Evolutionary conservation across 2,888 invertebrate species (phyloP), one percentile per base, ranked within the genome.

Genomic region (Megaustenia siamemsis): DNA sequence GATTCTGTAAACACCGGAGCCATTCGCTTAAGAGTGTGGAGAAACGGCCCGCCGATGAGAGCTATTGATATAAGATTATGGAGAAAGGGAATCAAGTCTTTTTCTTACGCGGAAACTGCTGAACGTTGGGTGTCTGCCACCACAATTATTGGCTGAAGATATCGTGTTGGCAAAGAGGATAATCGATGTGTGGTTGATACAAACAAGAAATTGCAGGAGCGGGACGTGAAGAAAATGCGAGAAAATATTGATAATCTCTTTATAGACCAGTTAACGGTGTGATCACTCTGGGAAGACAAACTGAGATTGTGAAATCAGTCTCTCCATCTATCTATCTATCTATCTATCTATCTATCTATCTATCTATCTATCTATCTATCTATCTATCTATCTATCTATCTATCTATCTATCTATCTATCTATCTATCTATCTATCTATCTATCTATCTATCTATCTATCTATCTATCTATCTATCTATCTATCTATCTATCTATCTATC

Each of bases 1-100:
- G 63, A 78, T 78, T 78, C 35, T 78, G 43, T 66, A 78, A 78
- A 78, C 78, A 76, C 66, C 32, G 21, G 63, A 43, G 43, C 63
- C 18, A n/a, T 78, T 63, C 63, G 56, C 21, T 56, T 40, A 60
- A 60, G 38, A 73, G 43, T 32, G 24, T 28, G 49, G 45, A 43
- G 45, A 71, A 73, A 73, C 73, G 73, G n/a, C 49, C 73, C 45
- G 28, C 8, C 28, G 18, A 15, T 49, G 71, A 71, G 28, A 40
- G 45, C 4, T 73, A 73, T 73, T 73, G 73, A 73, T 73, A 73
- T 40, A n/a, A 73, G 73, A 73, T 73, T 45, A 45, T 28, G 18
- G 28, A 71, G 73, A 76, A 53, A 28, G 12, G 32, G 18, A 76
- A 35, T 28, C 28, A 6, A 18, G 35, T 5, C 2, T 28, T 45